phyloP scores from a whole-genome alignment of 1,140 invertebrate species.

The Drosophila neocordata region DNA sequence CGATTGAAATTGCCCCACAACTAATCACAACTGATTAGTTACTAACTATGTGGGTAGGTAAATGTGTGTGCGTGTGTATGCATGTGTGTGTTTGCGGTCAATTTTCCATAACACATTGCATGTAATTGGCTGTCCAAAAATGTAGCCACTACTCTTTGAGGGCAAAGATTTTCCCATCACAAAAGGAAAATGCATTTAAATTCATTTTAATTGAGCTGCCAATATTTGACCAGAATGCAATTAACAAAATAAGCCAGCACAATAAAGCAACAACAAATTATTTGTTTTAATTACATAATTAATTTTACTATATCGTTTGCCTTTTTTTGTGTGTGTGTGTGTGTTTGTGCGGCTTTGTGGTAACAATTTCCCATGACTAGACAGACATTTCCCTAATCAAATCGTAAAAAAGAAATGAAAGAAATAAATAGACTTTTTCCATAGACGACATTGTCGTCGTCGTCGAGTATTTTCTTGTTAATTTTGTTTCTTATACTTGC shows the following conservation, averaged over 20 bases:
- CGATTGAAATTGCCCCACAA: constrained; percentile 31
- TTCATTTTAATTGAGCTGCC: constrained; percentile 82
- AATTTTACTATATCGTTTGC: constrained; percentile 52
- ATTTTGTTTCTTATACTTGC: constrained; percentile 32
- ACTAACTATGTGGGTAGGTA: background rate
- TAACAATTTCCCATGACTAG: constrained; percentile 2
- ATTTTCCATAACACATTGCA: constrained; percentile 57
- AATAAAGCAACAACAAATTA: constrained; percentile 30
- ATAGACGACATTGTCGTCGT: constrained; percentile 41
- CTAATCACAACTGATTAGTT: constrained; percentile 54
- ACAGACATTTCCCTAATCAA: constrained; percentile 78
- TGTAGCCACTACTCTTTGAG: constrained; percentile 17
- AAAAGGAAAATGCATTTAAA: constrained; percentile 63
- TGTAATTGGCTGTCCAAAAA: constrained; percentile 72
- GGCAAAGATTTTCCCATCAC: constrained; percentile 23
- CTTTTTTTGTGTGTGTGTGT: constrained; percentile 36
- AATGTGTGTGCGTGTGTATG: background rate
- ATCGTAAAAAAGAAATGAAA: constrained; percentile 37
- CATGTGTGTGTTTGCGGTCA: constrained; percentile 32
- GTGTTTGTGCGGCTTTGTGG: constrained; percentile 26
- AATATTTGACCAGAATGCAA: constrained; percentile 82
- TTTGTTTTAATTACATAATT: constrained; percentile 76
- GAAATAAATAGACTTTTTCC: no score
- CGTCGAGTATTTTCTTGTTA: constrained; percentile 65
- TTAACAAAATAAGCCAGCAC: constrained; percentile 70